These are phyloP conservation scores for Passer montanus DNA, from an alignment of 2,113 vertebrate species.

Conservation along the genomic window DNA sequence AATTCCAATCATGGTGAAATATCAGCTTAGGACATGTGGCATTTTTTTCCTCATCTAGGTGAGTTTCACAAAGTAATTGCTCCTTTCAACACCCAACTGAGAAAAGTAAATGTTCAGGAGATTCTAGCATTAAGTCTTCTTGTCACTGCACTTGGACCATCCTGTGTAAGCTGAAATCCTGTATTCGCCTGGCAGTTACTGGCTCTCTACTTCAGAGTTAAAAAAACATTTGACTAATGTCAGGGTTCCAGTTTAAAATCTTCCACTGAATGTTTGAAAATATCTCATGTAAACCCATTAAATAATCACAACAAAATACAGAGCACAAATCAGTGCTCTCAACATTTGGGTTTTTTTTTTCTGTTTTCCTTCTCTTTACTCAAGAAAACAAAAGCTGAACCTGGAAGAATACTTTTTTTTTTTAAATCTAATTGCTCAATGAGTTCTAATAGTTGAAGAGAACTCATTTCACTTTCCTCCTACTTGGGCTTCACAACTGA, in stretches of 20 bases:
- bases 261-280: neutral
- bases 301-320: neutral
- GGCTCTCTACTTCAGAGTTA: neutral
- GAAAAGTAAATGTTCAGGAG: neutral
- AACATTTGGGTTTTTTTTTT: neutral
- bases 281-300: neutral
- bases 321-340: neutral
- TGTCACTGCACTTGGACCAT: neutral
- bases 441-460: neutral
- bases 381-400: neutral
- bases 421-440: neutral
- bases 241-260: neutral
- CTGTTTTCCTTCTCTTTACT: neutral
- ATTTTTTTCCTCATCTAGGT: neutral
- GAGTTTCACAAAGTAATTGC: neutral
- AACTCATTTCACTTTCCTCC: neutral
- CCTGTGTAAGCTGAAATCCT: neutral
- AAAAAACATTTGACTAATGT: neutral
- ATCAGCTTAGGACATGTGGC: neutral
- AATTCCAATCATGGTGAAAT: neutral
- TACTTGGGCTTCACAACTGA: neutral
- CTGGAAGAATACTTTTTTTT: neutral
- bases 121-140: neutral
- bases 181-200: neutral
- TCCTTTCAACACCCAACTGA: neutral